Evolutionary conservation across 2,888 invertebrate genomes (phyloP), one percentile per base, ranked within the genome.

Genomic region (Eilema caniola): DNA sequence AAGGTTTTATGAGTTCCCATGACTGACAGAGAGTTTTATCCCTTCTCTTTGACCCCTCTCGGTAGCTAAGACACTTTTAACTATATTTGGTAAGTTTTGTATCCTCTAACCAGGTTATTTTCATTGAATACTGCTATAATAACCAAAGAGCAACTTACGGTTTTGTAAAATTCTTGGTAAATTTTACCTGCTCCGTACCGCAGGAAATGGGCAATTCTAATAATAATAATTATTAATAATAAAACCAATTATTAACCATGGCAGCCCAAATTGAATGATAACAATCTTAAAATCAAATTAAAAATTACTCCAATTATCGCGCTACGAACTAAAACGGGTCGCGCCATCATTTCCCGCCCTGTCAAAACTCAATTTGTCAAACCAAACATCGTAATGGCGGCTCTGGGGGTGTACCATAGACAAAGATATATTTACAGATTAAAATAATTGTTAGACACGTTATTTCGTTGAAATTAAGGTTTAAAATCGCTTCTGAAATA

Each of bases 311-410:
- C 71, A 88, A 85, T 86, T 87, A 93, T 66, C 88, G 61, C 82
- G 87, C 86, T 80, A 88, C 86, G 87, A 88, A 77, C 86, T 87
- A 88, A 90, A 91, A 89, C 85, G 85, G 74, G 87, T 85, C 86
- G 87, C 88, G 87, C 86, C 77, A 86, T 88, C 89, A 86, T 89
- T 89, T 92, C 89, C 89, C 92, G 91, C 92, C 87, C 90, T 92
- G 94, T 94, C 94, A 94, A 93, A 95, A 95, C 92, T 92, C 93
- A 95, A 95, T 95, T 95, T 95, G 94, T 93, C 92, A 93, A 92
- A 86, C 90, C 92, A 95, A 94, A 93, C 91, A 93, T 87, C 87
- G 87, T 90, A 91, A 92, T 92, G 88, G 90, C 86, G 84, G 84
- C 78, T 74, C 79, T 75, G 79, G 86, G 92, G 93, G 90, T 86